Evolutionary conservation across 2,888 invertebrate species (phyloP).

Genomic region (Oscheius myriophilus): DNA sequence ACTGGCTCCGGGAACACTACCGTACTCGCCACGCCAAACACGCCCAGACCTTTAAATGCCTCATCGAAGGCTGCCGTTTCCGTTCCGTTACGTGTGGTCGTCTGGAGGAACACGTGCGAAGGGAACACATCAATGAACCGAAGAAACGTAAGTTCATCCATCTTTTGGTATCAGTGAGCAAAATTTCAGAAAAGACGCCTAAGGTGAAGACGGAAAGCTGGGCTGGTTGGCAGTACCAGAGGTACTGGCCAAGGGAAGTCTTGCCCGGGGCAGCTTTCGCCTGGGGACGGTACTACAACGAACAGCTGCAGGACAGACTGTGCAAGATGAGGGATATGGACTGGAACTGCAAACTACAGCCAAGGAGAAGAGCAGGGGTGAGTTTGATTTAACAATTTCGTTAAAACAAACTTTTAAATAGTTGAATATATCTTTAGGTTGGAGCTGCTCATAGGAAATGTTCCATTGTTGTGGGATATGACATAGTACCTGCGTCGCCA

Average conservation of each 20-base stretch:
- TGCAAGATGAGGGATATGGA: slow-evolving; percentile 3
- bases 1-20: slow-evolving; percentile 25
- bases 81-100: slow-evolving; percentile 10
- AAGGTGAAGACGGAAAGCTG: background rate
- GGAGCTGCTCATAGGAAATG: slow-evolving; percentile 12
- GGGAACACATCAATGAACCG: slow-evolving; percentile 9
- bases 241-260: background rate
- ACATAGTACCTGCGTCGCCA: background rate
- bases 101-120: slow-evolving; percentile 28
- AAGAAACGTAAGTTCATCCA: background rate
- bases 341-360: background rate
- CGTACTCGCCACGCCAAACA: slow-evolving; percentile 22
- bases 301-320: background rate
- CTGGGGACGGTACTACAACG: slow-evolving; percentile 7
- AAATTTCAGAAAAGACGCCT: too few species aligned
- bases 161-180: background rate
- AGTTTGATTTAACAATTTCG: too few species aligned
- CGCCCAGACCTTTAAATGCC: slow-evolving; percentile 26
- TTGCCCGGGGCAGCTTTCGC: background rate
- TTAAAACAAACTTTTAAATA: background rate
- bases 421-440: background rate
- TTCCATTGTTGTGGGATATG: background rate
- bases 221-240: background rate
- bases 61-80: slow-evolving; percentile 20
- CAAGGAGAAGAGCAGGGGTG: slow-evolving; percentile 1